Base-by-base conservation (phyloP, 2,113 vertebrate species). In the Leuciscus idus region DNA sequence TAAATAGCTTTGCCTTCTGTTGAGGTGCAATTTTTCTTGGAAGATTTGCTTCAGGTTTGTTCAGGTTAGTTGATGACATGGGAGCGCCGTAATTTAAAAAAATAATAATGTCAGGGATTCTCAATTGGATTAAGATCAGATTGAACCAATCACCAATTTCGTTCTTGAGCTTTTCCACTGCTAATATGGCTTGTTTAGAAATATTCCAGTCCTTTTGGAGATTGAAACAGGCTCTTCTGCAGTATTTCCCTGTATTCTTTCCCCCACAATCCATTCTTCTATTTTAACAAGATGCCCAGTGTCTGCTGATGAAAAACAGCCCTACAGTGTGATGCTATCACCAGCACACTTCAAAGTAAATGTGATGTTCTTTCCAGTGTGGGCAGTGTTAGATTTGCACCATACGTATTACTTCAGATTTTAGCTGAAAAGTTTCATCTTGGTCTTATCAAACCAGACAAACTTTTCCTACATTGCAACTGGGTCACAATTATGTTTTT, bases 331-430 rank as follows among this genome's bases (percentile, higher is more conserved):
- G 77, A 80, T 46, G 77, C 59, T 80, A 80, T 81, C 43, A 64
- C 39, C 79, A 81, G 39, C 59, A 81, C 48, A 48, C 79, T 66
- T 81, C 79, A 81, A 39, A 81, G 59, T 81, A 64, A 62, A 46
- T 46, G 79, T 66, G 79, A 74, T 48, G 70, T 23, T 61, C 12
- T 81, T 19, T 19, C 55, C 59, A 36, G 78, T 81, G 57, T 81
- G 78, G 57, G 57, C 59, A 81, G 78, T 61, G 57, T 81, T 81
- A 81, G 78, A 81, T 81, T 81, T 66, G 6, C 39, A 81, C 59
- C 55, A 62, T 61, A 81, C 39, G 30, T 81, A 81, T 30, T 48
- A 46, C 11, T 80, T 80, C n/a, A 59, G 13, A 62, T 61, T 78
- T 61, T 26, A 59, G 77, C 57, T 61, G 33, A 26, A 36, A 80